phyloP scores from a whole-genome alignment of 2,113 vertebrate species.

The Machaerirhynchus nigripectus region DNA sequence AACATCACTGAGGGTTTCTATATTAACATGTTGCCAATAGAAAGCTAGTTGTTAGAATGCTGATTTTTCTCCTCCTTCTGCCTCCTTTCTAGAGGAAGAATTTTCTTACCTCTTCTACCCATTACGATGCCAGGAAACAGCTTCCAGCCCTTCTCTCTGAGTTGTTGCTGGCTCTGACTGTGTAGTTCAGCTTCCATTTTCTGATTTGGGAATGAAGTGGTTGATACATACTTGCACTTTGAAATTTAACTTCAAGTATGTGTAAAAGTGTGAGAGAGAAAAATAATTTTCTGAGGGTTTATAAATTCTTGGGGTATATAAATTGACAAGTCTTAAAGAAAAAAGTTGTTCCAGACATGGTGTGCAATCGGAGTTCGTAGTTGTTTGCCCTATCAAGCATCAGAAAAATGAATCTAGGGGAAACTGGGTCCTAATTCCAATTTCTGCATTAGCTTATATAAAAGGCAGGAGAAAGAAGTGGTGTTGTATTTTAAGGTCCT shows the following conservation, averaged over 20 bases:
- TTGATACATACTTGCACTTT: background rate
- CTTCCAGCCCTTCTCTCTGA: background rate
- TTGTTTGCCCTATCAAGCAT: background rate
- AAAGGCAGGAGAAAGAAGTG: background rate
- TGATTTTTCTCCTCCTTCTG: background rate
- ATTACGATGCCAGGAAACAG: background rate
- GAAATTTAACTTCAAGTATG: background rate
- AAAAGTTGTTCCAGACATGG: background rate
- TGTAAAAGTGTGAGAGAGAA: background rate
- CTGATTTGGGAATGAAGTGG: background rate
- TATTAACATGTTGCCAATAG: background rate
- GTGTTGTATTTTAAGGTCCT: background rate
- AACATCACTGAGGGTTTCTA: background rate
- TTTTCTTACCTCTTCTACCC: background rate
- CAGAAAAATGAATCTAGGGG: background rate
- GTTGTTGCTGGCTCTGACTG: background rate
- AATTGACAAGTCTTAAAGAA: background rate
- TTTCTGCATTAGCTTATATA: background rate
- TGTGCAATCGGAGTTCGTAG: accelerated
- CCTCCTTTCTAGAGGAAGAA: background rate
- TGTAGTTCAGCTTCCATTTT: background rate
- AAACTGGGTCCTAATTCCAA: background rate
- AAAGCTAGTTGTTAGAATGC: background rate
- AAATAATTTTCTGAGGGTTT: background rate
- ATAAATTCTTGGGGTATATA: background rate